phyloP scores from a whole-genome alignment of 2,113 vertebrate genomes.

The Candoia aspera region DNA sequence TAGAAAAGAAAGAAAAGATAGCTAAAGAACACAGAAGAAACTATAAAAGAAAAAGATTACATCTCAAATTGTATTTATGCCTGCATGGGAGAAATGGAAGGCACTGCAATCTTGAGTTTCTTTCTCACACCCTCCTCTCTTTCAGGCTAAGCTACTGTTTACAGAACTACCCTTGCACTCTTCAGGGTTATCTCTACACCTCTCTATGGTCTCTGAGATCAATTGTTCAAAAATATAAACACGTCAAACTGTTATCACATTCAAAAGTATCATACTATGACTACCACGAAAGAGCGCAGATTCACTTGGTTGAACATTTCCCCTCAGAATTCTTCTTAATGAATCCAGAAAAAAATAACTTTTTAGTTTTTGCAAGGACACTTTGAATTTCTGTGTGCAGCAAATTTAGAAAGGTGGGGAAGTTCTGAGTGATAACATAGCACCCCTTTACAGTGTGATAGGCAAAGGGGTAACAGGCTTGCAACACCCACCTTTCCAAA shows the following conservation, averaged over 20 bases:
- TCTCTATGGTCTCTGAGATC: background rate
- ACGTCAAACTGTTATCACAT: background rate
- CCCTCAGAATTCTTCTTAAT: background rate
- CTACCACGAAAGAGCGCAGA: background rate
- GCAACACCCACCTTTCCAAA: background rate
- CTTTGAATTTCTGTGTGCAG: background rate
- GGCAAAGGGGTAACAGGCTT: background rate
- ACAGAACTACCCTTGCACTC: background rate
- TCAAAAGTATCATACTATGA: background rate
- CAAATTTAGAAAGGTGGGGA: background rate
- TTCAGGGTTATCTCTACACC: background rate
- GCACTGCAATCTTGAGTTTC: background rate
- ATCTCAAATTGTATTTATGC: too few relatives aligned
- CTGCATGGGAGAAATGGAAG: too few relatives aligned
- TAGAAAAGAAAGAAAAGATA: too few relatives aligned
- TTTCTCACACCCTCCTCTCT: background rate
- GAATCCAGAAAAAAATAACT: background rate
- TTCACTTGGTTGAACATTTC: background rate
- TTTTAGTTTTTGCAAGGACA: background rate
- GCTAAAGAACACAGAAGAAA: too few relatives aligned
- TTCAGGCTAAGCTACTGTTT: background rate
- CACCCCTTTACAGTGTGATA: background rate
- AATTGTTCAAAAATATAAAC: background rate
- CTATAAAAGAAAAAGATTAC: too few relatives aligned
- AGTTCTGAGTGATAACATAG: background rate